phyloP scores from a whole-genome alignment of 64 coral and sea anemone genomes.

The Porites lutea region DNA sequence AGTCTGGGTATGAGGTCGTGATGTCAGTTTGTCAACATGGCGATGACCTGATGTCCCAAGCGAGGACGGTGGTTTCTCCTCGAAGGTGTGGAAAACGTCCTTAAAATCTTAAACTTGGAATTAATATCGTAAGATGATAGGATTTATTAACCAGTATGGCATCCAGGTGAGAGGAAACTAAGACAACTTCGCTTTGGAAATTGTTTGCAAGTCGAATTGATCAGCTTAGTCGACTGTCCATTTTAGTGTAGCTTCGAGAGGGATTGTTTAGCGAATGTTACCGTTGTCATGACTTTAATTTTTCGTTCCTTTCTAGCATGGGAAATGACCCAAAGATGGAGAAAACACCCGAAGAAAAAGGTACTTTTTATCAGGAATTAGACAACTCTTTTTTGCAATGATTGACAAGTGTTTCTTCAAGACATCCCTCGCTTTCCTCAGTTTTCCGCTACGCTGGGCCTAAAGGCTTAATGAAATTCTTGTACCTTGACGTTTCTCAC shows the following conservation, averaged over 20 bases:
- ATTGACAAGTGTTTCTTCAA: background rate
- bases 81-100: conserved; percentile 18
- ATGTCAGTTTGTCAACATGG: conserved; percentile 63
- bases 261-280: conserved; percentile 14
- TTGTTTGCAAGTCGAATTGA: background rate
- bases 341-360: conserved; percentile 26
- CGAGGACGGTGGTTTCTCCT: background rate
- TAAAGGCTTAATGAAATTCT: no score
- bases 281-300: conserved; percentile 41
- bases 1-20: conserved; percentile 41
- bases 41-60: conserved; percentile 62
- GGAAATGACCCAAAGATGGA: conserved; percentile 47
- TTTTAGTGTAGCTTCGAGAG: background rate
- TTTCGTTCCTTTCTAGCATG: background rate
- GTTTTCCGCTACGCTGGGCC: background rate
- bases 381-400: background rate
- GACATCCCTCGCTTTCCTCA: background rate
- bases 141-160: conserved; percentile 40
- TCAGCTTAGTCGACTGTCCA: no score
- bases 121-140: background rate
- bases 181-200: background rate
- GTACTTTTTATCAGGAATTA: background rate
- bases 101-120: background rate
- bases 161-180: conserved; percentile 31
- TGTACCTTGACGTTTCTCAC: no score